Conservation (phyloP, 2,113 vertebrate species). For the Bos indicus region DNA sequence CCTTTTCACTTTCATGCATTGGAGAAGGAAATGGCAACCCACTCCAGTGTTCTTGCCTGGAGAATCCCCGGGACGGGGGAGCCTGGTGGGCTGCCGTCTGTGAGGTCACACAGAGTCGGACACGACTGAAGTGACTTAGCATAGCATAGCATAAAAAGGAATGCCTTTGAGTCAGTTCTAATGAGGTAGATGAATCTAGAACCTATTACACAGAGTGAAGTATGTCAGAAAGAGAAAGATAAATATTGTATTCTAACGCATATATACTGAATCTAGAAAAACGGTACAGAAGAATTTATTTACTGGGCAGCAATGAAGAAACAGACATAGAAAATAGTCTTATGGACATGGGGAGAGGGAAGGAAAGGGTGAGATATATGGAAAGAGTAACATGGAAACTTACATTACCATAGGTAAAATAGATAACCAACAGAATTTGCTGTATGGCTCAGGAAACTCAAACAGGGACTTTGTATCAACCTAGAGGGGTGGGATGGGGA, state of each 20-base stretch:
- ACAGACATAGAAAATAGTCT: not conserved
- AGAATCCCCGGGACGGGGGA: too few relatives aligned
- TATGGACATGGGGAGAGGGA: not conserved
- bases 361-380: not conserved
- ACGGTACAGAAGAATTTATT: not conserved
- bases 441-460: not conserved
- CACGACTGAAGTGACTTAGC: too few relatives aligned
- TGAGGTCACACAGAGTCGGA: too few relatives aligned
- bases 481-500: not conserved
- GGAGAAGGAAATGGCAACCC: too few relatives aligned
- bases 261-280: not conserved
- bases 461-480: not conserved
- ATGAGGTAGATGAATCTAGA: not conserved
- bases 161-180: not conserved
- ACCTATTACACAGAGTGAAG: not conserved
- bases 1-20: too few relatives aligned
- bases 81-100: too few relatives aligned
- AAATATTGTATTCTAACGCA: not conserved
- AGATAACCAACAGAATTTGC: not conserved
- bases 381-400: not conserved
- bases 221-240: not conserved
- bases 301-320: not conserved
- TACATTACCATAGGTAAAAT: not conserved
- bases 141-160: not conserved
- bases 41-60: too few relatives aligned